phyloP scores from a whole-genome alignment of 2,797 vertebrate species.

The Enteromius argenteus region DNA sequence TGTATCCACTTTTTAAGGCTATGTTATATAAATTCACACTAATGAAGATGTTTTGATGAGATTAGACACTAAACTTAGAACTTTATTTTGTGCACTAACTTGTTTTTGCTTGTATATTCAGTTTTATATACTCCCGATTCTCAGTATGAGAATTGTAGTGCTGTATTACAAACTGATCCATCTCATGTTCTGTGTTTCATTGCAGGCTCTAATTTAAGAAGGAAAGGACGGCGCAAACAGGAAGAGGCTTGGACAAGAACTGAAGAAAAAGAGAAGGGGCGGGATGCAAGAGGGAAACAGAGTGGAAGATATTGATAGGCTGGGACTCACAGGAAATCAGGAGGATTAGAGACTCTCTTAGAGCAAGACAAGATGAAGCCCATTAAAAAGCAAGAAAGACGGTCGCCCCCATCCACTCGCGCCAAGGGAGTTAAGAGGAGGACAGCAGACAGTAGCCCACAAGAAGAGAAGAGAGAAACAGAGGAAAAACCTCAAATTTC shows the following conservation, averaged over 20 bases:
- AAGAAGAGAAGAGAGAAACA: constrained; percentile 80
- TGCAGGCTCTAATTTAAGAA: constrained; percentile 55
- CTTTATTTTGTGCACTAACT: not conserved
- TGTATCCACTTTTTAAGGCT: constrained; percentile 50
- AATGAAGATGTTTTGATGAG: not conserved
- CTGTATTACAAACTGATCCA: constrained; percentile 66
- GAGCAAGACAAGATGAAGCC: constrained; percentile 83
- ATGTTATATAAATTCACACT: not conserved
- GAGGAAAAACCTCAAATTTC: constrained; percentile 74
- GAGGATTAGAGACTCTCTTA: constrained; percentile 70
- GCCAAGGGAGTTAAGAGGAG: constrained; percentile 85
- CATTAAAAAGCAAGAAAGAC: constrained; percentile 84
- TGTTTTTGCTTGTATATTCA: constrained; percentile 6
- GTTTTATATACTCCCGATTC: not conserved
- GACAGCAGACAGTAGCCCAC: constrained; percentile 70
- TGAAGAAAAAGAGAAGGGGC: constrained; percentile 53
- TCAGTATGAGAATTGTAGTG: not conserved
- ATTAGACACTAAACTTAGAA: not conserved
- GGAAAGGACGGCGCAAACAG: constrained; percentile 42
- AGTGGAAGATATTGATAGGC: constrained; percentile 58
- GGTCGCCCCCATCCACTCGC: constrained; percentile 85
- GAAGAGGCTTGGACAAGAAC: constrained; percentile 60
- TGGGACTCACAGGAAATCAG: constrained; percentile 65
- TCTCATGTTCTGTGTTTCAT: constrained; percentile 55
- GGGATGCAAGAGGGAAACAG: constrained; percentile 64